Percentiles rank a stretch among this genome's conserved stretches.
Conservation (phyloP, 2,113 vertebrate genomes). For the Nanorana parkeri region DNA sequence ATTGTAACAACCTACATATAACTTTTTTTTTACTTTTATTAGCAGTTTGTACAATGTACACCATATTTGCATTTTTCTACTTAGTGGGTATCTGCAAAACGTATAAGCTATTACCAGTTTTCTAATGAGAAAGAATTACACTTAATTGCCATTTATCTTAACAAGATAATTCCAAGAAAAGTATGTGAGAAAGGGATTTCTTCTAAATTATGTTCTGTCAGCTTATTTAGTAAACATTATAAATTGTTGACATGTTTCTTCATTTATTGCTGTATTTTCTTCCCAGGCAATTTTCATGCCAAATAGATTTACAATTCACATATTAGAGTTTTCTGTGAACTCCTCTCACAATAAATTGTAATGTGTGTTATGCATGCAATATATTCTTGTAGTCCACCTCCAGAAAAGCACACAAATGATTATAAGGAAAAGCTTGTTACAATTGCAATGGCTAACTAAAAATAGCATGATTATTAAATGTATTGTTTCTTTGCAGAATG, state of each 20-base stretch:
- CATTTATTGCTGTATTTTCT: constrained; percentile 36
- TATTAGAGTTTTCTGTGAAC: constrained; percentile 20
- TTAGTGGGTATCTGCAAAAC: no score
- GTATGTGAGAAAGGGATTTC: constrained; percentile 11
- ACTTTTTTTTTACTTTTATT: no score
- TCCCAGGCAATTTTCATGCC: constrained; percentile 43
- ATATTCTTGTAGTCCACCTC: not conserved
- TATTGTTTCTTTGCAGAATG: not conserved
- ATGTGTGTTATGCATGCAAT: not conserved
- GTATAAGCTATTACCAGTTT: not conserved
- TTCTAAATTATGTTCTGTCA: constrained; percentile 30
- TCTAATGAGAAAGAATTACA: constrained; percentile 11
- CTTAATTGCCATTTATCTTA: constrained; percentile 28
- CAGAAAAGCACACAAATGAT: not conserved
- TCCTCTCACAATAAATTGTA: constrained; percentile 23
- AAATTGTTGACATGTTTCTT: constrained; percentile 42
- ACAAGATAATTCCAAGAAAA: constrained; percentile 34
- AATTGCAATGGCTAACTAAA: not conserved
- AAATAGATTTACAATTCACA: constrained; percentile 32
- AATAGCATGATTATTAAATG: not conserved
- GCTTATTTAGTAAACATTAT: constrained; percentile 37
- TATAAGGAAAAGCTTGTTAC: not conserved
- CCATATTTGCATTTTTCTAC: no score
- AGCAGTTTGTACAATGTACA: no score
- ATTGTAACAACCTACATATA: no score